Evolutionary conservation across 1,140 invertebrate species (phyloP).

Genomic region (Elymnias hypermnestra): DNA sequence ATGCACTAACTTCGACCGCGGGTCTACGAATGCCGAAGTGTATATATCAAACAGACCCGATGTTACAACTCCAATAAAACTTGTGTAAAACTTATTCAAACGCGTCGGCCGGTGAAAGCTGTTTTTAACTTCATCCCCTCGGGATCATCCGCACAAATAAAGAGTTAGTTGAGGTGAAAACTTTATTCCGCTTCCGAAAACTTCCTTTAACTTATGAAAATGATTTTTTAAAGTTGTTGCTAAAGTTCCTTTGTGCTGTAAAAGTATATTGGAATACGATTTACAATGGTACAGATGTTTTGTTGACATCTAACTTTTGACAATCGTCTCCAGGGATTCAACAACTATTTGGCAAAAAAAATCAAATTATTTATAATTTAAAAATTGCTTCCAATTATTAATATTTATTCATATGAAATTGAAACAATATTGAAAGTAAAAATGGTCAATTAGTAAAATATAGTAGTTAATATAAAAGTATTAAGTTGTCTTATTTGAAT

Average conservation of each 20-base stretch:
- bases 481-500: too few species aligned
- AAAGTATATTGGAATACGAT: neutral
- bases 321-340: too few species aligned
- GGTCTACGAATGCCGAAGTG: conserved; percentile 47
- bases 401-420: too few species aligned
- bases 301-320: neutral
- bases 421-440: too few species aligned
- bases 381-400: too few species aligned
- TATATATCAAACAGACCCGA: conserved; percentile 69
- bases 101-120: conserved; percentile 73
- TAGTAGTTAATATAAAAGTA: too few species aligned
- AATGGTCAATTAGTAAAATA: too few species aligned
- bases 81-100: conserved; percentile 72
- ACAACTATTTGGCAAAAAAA: too few species aligned
- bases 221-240: conserved; percentile 26
- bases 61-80: conserved; percentile 75
- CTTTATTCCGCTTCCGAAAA: conserved; percentile 35
- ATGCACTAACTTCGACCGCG: conserved; percentile 61
- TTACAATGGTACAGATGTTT: neutral
- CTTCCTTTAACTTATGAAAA: conserved; percentile 26
- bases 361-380: too few species aligned
- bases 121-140: conserved; percentile 69
- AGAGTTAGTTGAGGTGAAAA: conserved; percentile 62
- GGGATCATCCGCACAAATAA: conserved; percentile 66
- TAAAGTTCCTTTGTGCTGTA: conserved; percentile 3